Evolutionary conservation across 2,888 invertebrate species (phyloP), one percentile per base, ranked within the genome.

Genomic region (Tachina grossa): DNA sequence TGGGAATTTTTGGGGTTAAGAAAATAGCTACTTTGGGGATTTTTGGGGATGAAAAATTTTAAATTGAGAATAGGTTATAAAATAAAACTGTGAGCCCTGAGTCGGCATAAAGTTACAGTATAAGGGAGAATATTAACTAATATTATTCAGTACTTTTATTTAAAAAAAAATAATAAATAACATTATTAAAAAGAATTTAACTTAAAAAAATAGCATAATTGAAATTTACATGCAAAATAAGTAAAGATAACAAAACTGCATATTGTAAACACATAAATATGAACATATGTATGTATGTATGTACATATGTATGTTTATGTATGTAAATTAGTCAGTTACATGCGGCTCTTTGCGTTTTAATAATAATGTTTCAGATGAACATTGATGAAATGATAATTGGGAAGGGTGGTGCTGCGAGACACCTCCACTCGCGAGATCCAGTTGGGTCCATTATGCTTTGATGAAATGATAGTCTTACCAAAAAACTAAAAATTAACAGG

Each of bases 81-180:
- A 31, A 31, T 6, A 31, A 31, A 31, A 31, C 6, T 31, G 31
- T 5, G 6, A 31, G 31, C 31, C 31, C 6, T 31, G 31, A 0
- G 5, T 31, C 31, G 31, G 31, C 31, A 31, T 31, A 31, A 6
- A 31, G 31, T 2, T 31, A 31, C 31, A 6, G 1, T 31, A 31
- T 31, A 31, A 31, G 31, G 31, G 75, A 63, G 83, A 71, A 61
- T 39, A 85, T 80, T 85, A 57, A 68, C 75, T 83, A 71, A 69
- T 74, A 22, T 55, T 75, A 22, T 55, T 75, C 22, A 71, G 65
- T 78, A 74, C 39, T 79, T 74, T 66, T 3, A 47, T 76, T 61
- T n/a, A 47, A 43, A 45, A 2, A 53, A 51, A n/a, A 41, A 16
- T 45, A n/a, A n/a, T n/a, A n/a, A n/a, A 59, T 31, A 65, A n/a